phyloP scores from a whole-genome alignment of 2,113 vertebrate genomes.

The Gobiocypris rarus region DNA sequence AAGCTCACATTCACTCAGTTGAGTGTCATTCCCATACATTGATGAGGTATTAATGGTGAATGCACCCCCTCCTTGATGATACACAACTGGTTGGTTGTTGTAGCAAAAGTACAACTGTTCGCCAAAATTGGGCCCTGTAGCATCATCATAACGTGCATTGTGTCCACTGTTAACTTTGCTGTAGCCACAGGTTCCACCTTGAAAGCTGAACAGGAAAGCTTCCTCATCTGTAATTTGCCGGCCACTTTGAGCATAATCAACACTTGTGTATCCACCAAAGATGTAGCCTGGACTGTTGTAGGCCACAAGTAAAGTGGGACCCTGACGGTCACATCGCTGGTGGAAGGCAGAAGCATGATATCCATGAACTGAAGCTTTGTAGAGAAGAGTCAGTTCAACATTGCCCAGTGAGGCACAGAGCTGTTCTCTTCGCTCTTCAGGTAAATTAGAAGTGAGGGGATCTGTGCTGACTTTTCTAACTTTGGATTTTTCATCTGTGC shows the following conservation, averaged over 20 bases:
- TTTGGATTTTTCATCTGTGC: too few species aligned
- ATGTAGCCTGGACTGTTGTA: slow-evolving; percentile 67
- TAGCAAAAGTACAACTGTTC: slow-evolving; percentile 33
- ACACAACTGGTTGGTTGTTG: neutral
- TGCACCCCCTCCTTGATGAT: too few species aligned
- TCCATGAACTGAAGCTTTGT: slow-evolving; percentile 67
- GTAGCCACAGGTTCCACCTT: too few species aligned
- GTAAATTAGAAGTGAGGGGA: neutral
- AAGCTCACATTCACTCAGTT: slow-evolving; percentile 65
- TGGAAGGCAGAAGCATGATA: slow-evolving; percentile 62
- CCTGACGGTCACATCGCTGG: slow-evolving; percentile 58
- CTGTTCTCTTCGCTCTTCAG: slow-evolving; percentile 36
- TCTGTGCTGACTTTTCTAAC: too few species aligned
- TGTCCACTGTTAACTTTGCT: neutral
- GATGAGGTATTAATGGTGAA: too few species aligned
- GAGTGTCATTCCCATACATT: slow-evolving; percentile 51
- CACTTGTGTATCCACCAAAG: slow-evolving; percentile 70
- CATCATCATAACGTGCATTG: neutral
- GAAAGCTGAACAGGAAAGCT: slow-evolving; percentile 69
- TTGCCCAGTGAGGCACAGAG: slow-evolving; percentile 54
- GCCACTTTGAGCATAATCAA: slow-evolving; percentile 55
- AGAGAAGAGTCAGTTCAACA: slow-evolving; percentile 62
- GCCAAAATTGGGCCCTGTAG: slow-evolving; percentile 60
- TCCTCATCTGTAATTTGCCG: slow-evolving; percentile 50
- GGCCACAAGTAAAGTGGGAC: slow-evolving; percentile 69